A percentile compares a stretch with the other conserved stretches of the same genome.
Conservation (phyloP, 2,888 invertebrate species). For the Malthinus seriepunctatus region DNA sequence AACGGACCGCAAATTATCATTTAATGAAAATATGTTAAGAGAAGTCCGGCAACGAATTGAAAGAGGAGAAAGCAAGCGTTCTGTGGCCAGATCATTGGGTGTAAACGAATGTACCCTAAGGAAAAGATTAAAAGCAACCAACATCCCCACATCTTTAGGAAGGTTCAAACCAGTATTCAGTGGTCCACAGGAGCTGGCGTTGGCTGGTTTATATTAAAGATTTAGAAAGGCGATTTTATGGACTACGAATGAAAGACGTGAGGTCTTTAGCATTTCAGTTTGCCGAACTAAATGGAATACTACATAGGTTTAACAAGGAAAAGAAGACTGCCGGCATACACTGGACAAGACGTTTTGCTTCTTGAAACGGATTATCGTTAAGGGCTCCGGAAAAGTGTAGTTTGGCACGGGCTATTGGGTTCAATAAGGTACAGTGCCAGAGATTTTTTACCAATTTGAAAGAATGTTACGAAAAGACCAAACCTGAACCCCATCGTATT, state of each 20-base stretch:
- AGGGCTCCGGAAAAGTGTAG: background rate
- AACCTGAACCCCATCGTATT: no score
- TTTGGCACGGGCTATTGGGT: background rate
- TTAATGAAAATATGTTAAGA: background rate
- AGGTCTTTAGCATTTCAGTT: background rate
- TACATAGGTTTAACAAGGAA: conserved; percentile 3
- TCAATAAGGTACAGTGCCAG: background rate
- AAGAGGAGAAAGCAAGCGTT: background rate
- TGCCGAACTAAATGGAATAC: conserved; percentile 7
- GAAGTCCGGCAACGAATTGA: background rate
- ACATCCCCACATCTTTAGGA: background rate
- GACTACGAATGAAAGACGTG: conserved; percentile 9
- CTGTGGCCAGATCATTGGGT: background rate
- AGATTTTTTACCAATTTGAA: background rate
- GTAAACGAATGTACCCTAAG: background rate
- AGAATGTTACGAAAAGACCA: no score
- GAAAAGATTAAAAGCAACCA: conserved; percentile 1
- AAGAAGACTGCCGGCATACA: conserved; percentile 1
- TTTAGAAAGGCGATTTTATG: conserved; percentile 11
- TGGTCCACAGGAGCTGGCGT: no score
- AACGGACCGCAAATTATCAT: background rate
- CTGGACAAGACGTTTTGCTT: background rate
- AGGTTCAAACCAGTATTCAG: no score
- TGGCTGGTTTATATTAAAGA: background rate
- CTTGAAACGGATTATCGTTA: background rate